Percentiles rank a stretch among this genome's conserved stretches.
Evolutionary conservation across 1,140 invertebrate species (phyloP).

Genomic region (Aphelenchoides fujianensis): DNA sequence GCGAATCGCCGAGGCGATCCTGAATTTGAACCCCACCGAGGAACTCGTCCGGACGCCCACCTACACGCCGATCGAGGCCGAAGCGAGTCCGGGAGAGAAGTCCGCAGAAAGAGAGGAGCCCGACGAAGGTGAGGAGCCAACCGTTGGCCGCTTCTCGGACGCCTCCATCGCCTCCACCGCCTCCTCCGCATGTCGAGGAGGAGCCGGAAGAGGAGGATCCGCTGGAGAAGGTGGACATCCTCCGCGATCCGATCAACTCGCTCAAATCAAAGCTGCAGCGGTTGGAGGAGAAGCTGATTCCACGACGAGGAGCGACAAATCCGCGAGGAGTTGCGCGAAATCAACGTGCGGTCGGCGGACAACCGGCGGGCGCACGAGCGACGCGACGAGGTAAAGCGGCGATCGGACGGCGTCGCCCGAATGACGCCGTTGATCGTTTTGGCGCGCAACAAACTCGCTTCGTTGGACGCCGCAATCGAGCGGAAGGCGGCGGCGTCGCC

Average conservation of each 20-base stretch:
- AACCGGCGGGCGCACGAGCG: conserved; percentile 7
- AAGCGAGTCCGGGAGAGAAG: no score
- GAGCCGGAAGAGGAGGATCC: no score
- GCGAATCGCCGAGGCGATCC: conserved; percentile 53
- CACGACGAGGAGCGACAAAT: conserved; percentile 44
- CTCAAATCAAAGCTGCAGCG: conserved; percentile 40
- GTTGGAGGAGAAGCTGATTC: conserved; percentile 37
- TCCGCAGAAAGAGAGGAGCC: neutral
- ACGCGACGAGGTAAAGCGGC: conserved; percentile 21
- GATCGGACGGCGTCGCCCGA: conserved; percentile 37
- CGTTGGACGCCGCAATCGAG: conserved; percentile 42
- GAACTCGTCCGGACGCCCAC: neutral
- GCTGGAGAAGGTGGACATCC: conserved; percentile 30
- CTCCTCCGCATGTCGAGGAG: no score
- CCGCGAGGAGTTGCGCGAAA: conserved; percentile 32
- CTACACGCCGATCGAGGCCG: neutral
- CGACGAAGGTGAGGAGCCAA: neutral
- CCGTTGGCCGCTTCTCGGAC: neutral
- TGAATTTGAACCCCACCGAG: conserved; percentile 48
- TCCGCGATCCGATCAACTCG: conserved; percentile 45
- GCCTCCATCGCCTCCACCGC: no score
- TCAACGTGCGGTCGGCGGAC: conserved; percentile 17
- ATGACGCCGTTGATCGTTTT: conserved; percentile 57
- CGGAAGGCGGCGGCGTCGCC: conserved; percentile 18
- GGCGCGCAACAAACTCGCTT: conserved; percentile 48